phyloP scores from a whole-genome alignment of 2,113 vertebrate species.

The Poeciliopsis turrubarensis region DNA sequence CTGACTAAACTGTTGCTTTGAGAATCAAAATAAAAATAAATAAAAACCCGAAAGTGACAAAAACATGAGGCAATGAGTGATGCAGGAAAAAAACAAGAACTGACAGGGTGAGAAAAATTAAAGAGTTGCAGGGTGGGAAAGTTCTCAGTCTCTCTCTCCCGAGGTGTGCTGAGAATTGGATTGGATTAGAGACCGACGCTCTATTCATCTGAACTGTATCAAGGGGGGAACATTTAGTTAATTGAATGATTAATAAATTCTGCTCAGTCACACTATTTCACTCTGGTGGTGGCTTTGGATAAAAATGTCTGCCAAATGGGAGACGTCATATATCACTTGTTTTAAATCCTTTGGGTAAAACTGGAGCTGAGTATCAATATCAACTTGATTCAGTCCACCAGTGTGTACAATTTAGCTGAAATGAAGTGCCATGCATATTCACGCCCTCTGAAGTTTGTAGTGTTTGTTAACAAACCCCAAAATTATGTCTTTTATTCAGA shows the following conservation, averaged over 20 bases:
- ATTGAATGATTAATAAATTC: constrained; percentile 99
- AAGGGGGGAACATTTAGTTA: constrained; percentile 97
- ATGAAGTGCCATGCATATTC: background rate
- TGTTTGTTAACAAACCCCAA: background rate
- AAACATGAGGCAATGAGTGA: constrained; percentile 56
- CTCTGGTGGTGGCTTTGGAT: constrained; percentile 75
- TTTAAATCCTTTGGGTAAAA: constrained; percentile 43
- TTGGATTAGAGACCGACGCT: constrained; percentile 98
- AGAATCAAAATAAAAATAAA: constrained; percentile 37
- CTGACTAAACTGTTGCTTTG: constrained; percentile 32
- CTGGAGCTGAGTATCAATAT: constrained; percentile 19
- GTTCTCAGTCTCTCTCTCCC: constrained; percentile 88
- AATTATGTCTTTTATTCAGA: background rate
- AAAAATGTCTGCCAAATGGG: constrained; percentile 75
- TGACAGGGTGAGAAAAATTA: constrained; percentile 46
- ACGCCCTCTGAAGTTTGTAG: background rate
- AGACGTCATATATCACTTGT: constrained; percentile 66
- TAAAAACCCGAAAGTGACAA: constrained; percentile 32
- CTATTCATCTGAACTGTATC: constrained; percentile 96
- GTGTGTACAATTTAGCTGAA: constrained; percentile 2
- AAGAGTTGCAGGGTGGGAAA: constrained; percentile 70
- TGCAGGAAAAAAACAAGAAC: constrained; percentile 47
- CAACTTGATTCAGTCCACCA: constrained; percentile 17
- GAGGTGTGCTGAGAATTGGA: constrained; percentile 88
- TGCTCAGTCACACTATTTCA: constrained; percentile 97